Percentiles rank a stretch among this genome's conserved stretches.
Evolutionary conservation across 1,140 invertebrate genomes (phyloP).

Genomic region (fruit fly (Drosophila melanogaster)): DNA sequence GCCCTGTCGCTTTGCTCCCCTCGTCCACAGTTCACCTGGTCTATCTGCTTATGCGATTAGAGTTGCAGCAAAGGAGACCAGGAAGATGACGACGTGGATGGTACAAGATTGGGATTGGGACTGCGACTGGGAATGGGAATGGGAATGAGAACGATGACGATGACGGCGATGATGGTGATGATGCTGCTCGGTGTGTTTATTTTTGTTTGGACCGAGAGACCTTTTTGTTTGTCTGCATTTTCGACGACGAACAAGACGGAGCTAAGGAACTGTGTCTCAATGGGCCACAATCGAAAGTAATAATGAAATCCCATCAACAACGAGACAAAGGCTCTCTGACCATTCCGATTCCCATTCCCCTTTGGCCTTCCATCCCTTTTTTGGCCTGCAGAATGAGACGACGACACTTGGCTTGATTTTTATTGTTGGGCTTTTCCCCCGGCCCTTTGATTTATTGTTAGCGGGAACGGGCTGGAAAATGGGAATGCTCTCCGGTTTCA

Average conservation of each 20-base stretch:
- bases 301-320: constrained; percentile 80
- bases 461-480: constrained; percentile 50
- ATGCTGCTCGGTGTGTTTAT: constrained; percentile 61
- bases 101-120: constrained; percentile 4
- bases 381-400: constrained; percentile 30
- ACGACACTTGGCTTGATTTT: constrained; percentile 82
- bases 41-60: constrained; percentile 79
- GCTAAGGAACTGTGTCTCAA: constrained; percentile 51
- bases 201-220: constrained; percentile 67
- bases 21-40: constrained; percentile 18
- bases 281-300: constrained; percentile 80
- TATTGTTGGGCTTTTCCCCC: constrained; percentile 77
- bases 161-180: constrained; percentile 35
- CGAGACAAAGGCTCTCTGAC: constrained; percentile 45
- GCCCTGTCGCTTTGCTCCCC: constrained; percentile 17
- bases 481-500: constrained; percentile 29
- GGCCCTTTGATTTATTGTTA: constrained; percentile 76
- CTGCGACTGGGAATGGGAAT: constrained; percentile 20
- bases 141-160: constrained; percentile 15
- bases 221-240: constrained; percentile 54
- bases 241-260: constrained; percentile 22
- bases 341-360: constrained; percentile 34
- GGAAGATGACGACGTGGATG: constrained; percentile 36
- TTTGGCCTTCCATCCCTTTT: constrained; percentile 19
- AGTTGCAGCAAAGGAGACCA: constrained; percentile 55